Conservation (phyloP, 2,797 vertebrate species). For the Xiphorhynchus erythropygius region DNA sequence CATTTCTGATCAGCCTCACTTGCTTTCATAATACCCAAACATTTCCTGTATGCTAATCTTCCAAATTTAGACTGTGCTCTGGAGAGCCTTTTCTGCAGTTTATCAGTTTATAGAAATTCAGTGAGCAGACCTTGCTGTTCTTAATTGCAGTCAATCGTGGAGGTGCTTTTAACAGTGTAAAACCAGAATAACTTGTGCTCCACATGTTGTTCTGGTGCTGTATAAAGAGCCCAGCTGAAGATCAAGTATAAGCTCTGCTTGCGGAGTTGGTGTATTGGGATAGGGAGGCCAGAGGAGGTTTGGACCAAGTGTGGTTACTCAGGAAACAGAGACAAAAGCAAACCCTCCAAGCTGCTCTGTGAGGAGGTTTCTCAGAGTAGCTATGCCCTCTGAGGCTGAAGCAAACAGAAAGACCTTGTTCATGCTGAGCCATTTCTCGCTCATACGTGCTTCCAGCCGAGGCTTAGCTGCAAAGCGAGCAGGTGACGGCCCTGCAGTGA, state of each 20-base stretch:
- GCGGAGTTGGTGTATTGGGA: background rate
- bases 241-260: background rate
- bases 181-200: background rate
- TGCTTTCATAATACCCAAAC: background rate
- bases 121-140: background rate
- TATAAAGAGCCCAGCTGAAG: background rate
- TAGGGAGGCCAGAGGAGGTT: background rate
- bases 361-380: background rate
- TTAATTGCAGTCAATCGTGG: background rate
- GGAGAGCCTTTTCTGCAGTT: background rate
- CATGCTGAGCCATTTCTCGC: background rate
- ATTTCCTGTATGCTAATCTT: background rate
- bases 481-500: background rate
- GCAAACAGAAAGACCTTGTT: background rate
- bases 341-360: background rate
- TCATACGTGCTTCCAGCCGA: background rate
- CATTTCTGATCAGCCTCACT: background rate
- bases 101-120: background rate
- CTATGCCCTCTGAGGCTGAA: background rate
- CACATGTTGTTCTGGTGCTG: background rate
- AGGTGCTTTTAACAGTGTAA: background rate
- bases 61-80: background rate
- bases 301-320: background rate
- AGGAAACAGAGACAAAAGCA: background rate
- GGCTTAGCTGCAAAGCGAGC: slow-evolving; percentile 71